Base-by-base conservation (phyloP, 2,888 invertebrate species). In the Poecilus cupreus region DNA sequence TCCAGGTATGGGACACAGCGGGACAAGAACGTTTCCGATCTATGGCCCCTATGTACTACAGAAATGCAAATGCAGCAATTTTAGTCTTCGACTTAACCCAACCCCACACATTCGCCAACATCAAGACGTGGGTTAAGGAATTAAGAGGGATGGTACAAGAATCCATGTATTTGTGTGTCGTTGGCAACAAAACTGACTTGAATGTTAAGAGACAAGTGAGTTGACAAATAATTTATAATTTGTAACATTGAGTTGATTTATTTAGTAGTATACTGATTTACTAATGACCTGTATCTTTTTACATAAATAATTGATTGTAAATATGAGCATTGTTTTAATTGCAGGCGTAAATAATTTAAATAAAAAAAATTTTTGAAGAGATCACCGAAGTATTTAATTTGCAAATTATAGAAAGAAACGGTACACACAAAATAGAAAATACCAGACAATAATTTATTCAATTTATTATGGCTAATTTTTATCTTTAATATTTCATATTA, bases 41-140 rank as follows among this genome's bases (percentile, higher is more conserved):
- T 0, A 97, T 98, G 94, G 96, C 97, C 0, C 97, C 98, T 5
- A 96, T 97, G 96, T 98, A 97, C 88, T 98, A 98, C 88, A 91
- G 97, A 75, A 97, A 96, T 87, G 95, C 97, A 0, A 97, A 96
- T 88, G 97, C 96, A 0, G 97, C 97, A 0, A 91, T 97, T 70
- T 90, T 97, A 68, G 94, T 97, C 0, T 98, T 95, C 87, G 97
- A 98, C 88, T 93, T 98, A 83, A 95, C 96, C 2, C 93, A 94
- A 82, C 89, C 92, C 57, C 91, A 91, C 82, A 95, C 94, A 80
- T 97, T 97, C 87, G 90, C 91, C 2, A 94, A 94, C 82, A 94
- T 97, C 84, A 95, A 97, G 88, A 91, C 91, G n/a, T 97, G 97
- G 97, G 95, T 96, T 1, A 93, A 93, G 86, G 97, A 95, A 86